A percentile compares a stretch with the other conserved stretches of the same genome.
phyloP scores from a whole-genome alignment of 1,140 invertebrate genomes.

The Aphaenogaster floridana region DNA sequence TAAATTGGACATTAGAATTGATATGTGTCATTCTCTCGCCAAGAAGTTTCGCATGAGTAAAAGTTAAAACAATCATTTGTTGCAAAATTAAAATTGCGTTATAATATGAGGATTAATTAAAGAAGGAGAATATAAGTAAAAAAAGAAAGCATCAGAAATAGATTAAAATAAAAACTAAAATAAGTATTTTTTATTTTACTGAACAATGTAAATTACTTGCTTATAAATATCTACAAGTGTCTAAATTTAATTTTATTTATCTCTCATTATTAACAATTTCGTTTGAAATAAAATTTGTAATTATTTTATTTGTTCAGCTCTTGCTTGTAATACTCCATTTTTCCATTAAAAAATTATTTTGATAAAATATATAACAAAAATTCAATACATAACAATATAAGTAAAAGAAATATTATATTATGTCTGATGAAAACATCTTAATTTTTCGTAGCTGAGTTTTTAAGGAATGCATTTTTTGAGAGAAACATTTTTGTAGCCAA shows the following conservation, averaged over 20 bases:
- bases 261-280: neutral
- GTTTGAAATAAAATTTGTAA: conserved; percentile 5
- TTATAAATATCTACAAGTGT: neutral
- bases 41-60: neutral
- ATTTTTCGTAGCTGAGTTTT: neutral
- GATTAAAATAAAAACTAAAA: neutral
- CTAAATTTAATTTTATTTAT: neutral
- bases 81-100: neutral
- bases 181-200: neutral
- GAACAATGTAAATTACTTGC: neutral
- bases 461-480: neutral
- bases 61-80: neutral
- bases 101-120: neutral
- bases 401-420: neutral
- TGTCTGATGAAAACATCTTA: neutral
- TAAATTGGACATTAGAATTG: conserved; percentile 15
- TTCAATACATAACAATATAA: neutral
- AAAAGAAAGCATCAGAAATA: neutral
- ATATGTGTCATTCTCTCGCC: neutral
- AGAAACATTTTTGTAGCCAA: conserved; percentile 66
- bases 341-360: neutral
- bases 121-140: neutral
- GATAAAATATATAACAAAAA: neutral
- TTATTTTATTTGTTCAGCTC: neutral
- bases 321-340: neutral